Evolutionary conservation across 2,888 invertebrate genomes (phyloP).

Genomic region (Pogonocherus hispidulus): DNA sequence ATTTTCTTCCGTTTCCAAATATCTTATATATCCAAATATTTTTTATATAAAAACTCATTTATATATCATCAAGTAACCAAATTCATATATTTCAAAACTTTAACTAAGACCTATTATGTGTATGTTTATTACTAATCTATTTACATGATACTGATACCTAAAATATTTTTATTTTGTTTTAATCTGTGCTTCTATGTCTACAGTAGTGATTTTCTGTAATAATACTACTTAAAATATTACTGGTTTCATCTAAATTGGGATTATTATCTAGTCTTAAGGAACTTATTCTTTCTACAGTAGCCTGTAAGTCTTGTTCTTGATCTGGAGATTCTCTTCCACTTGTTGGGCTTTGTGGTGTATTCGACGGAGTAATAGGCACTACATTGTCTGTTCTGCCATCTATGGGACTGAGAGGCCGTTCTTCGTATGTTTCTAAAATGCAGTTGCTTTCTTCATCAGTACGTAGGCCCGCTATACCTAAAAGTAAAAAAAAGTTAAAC

Average conservation of each 20-base stretch:
- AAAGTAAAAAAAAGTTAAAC: conserved; percentile 15
- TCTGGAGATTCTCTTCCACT: conserved; percentile 61
- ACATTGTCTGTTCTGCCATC: conserved; percentile 51
- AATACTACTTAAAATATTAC: conserved; percentile 2
- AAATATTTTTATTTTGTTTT: no score
- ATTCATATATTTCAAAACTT: no score
- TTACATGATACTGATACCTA: no score
- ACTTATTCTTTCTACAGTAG: conserved; percentile 58
- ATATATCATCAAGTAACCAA: no score
- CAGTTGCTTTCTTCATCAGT: conserved; percentile 44
- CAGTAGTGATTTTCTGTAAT: neutral
- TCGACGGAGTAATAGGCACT: conserved; percentile 60
- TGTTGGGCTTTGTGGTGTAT: conserved; percentile 62
- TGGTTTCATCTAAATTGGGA: conserved; percentile 5
- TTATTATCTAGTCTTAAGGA: conserved; percentile 52
- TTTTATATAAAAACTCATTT: no score
- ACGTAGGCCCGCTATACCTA: conserved; percentile 60
- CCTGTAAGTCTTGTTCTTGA: conserved; percentile 56
- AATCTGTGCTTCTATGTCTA: conserved; percentile 9
- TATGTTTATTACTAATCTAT: no score
- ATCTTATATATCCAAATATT: no score
- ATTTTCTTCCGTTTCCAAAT: no score
- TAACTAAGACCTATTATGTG: no score
- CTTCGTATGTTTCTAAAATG: conserved; percentile 4
- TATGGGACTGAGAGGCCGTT: conserved; percentile 38